phyloP scores from a whole-genome alignment of 2,888 invertebrate genomes.

The Acrocyrtus sp. region DNA sequence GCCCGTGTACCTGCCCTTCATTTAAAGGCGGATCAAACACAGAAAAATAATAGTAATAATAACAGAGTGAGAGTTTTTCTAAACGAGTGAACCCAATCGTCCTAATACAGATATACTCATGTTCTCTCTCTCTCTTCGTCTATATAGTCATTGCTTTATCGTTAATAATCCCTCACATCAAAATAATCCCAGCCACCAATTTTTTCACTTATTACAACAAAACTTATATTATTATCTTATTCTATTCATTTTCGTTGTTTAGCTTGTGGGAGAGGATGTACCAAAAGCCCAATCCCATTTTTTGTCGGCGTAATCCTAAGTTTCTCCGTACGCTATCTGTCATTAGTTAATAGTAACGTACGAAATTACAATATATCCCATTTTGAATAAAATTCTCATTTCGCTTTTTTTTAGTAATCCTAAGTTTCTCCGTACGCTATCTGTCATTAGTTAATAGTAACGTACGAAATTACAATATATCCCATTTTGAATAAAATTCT shows the following conservation, averaged over 20 bases:
- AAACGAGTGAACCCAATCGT: slow-evolving; percentile 43
- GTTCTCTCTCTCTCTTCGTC: too few species aligned
- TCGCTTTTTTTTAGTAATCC: too few species aligned
- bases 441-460: not conserved
- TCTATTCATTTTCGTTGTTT: slow-evolving; percentile 22
- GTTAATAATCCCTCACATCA: slow-evolving; percentile 32
- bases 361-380: not conserved
- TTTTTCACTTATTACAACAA: slow-evolving; percentile 48
- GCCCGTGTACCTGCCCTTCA: slow-evolving; percentile 60
- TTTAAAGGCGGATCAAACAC: slow-evolving; percentile 63
- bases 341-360: not conserved
- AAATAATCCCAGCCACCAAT: slow-evolving; percentile 47
- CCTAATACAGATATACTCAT: too few species aligned
- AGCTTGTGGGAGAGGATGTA: not conserved
- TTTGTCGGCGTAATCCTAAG: too few species aligned
- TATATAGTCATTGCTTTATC: slow-evolving; percentile 48
- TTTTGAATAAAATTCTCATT: too few species aligned
- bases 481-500: too few species aligned
- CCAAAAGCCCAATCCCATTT: not conserved
- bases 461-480: not conserved
- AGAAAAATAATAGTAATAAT: slow-evolving; percentile 49
- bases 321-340: not conserved
- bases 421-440: not conserved
- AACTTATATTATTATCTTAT: slow-evolving; percentile 25
- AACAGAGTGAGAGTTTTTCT: slow-evolving; percentile 14